Base-by-base conservation (phyloP, 2,797 vertebrate genomes). In the Peromyscus melanophrys region DNA sequence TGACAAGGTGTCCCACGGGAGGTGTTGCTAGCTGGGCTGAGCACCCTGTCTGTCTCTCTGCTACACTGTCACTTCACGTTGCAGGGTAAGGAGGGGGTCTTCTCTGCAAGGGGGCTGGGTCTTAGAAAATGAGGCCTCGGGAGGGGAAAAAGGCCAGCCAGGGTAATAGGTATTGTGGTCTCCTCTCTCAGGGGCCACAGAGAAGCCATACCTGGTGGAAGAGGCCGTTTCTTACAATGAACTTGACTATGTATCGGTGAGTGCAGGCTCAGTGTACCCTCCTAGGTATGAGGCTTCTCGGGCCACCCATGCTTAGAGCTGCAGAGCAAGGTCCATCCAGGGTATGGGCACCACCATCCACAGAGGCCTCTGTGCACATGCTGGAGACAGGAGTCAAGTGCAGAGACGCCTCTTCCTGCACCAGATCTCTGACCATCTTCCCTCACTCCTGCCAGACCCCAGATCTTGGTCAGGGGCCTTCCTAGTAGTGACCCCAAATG, bases 171-270 rank as follows among this genome's bases (percentile, higher is more conserved):
- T 76, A 12, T 31, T 65, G 91, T 52, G 81, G 31, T 97, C 61
- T 96, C 95, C 78, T 92, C 90, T 78, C 91, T 78, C 98, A 99
- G 99, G 99, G 97, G 99, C 99, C 75, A 99, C 99, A 0, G 99
- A 99, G 98, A 99, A 99, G 98, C 99, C 99, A 0, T 99, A 99
- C 98, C 99, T 99, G 97, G 99, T 99, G 94, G 99, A 99, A 97
- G 99, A 99, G 52, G 99, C 99, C 0, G 98, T 99, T 92, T 99
- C 99, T 78, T 99, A 99, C 90, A 99, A 99, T 3, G 99, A 99
- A 97, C 99, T 99, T 80, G 99, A 99, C 98, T 99, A 99, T 84
- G 96, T 99, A 89, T 99, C 99, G 96, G 99, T 99, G 98, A 99
- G 99, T 97, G 27, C 69, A 3, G 84, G 59, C 82, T 34, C 55